Conservation (phyloP, 2,888 invertebrate genomes). For the Hypercompe scribonia region DNA sequence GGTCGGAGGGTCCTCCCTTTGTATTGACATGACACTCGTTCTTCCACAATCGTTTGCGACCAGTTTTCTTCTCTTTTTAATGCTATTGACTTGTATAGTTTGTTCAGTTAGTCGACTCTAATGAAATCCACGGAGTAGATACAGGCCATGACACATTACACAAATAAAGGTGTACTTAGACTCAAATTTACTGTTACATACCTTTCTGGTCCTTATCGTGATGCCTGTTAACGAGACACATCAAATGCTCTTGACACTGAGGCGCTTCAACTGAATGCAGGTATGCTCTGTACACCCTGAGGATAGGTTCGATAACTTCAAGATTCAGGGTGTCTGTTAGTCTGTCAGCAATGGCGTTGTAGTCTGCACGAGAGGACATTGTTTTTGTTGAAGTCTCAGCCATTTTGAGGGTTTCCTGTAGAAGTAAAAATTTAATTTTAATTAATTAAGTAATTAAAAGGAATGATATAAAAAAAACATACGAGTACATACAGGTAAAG, state of each 20-base stretch:
- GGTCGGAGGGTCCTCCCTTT: no score
- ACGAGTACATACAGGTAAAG: no score
- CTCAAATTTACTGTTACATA: constrained; percentile 39
- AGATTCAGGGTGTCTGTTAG: constrained; percentile 93
- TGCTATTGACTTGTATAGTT: no score
- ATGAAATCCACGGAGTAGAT: no score
- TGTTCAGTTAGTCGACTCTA: no score
- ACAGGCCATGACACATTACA: no score
- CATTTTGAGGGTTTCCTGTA: constrained; percentile 89
- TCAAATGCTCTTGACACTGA: constrained; percentile 91
- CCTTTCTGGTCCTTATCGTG: constrained; percentile 83
- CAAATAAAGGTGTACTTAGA: no score
- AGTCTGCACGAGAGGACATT: constrained; percentile 88
- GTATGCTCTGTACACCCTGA: constrained; percentile 93
- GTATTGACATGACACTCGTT: no score
- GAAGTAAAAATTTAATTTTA: background rate
- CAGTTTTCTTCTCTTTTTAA: no score
- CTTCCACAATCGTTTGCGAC: no score
- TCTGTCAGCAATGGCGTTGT: constrained; percentile 90
- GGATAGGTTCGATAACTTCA: constrained; percentile 93
- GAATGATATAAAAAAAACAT: no score
- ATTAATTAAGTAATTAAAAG: no score
- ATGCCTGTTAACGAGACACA: constrained; percentile 92
- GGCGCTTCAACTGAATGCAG: constrained; percentile 90
- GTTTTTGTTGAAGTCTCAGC: constrained; percentile 90